phyloP scores from a whole-genome alignment of 2,113 vertebrate species.

The Peromyscus leucopus region DNA sequence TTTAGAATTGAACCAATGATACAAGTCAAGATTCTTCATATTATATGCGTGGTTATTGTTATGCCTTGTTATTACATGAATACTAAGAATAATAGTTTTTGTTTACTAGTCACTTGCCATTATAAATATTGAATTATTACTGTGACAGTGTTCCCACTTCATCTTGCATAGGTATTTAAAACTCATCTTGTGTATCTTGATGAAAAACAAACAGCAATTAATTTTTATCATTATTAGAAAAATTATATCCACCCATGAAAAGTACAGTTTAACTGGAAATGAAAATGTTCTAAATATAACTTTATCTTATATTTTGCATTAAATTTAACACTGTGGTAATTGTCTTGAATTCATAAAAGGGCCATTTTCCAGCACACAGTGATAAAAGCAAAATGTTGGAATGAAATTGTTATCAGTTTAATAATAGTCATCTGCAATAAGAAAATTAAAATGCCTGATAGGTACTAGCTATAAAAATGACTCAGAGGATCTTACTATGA shows the following conservation, averaged over 20 bases:
- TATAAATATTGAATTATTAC: neutral
- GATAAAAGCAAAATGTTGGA: conserved; percentile 77
- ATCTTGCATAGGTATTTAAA: conserved; percentile 21
- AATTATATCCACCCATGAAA: neutral
- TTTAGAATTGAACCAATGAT: conserved; percentile 9
- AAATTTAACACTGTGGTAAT: conserved; percentile 60
- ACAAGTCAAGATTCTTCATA: conserved; percentile 5
- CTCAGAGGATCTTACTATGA: conserved; percentile 70
- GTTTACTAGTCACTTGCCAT: neutral
- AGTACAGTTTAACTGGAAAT: neutral
- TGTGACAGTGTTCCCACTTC: neutral
- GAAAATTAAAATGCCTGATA: conserved; percentile 82
- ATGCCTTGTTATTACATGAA: neutral
- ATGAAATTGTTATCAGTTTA: conserved; percentile 79
- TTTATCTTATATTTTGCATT: conserved; percentile 62
- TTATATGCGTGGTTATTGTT: neutral
- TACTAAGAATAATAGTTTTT: conserved; percentile 25
- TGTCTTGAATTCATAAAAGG: conserved; percentile 70
- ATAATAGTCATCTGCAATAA: conserved; percentile 81
- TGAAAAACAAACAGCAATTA: conserved; percentile 17
- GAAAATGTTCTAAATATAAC: conserved; percentile 8
- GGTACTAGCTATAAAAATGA: conserved; percentile 71
- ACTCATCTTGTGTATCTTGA: neutral
- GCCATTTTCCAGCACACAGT: conserved; percentile 66
- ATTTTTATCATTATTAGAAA: conserved; percentile 19